A percentile compares a stretch with the other conserved stretches of the same genome.
phyloP scores from a whole-genome alignment of 2,888 invertebrate genomes.

The Trimorus sp. region DNA sequence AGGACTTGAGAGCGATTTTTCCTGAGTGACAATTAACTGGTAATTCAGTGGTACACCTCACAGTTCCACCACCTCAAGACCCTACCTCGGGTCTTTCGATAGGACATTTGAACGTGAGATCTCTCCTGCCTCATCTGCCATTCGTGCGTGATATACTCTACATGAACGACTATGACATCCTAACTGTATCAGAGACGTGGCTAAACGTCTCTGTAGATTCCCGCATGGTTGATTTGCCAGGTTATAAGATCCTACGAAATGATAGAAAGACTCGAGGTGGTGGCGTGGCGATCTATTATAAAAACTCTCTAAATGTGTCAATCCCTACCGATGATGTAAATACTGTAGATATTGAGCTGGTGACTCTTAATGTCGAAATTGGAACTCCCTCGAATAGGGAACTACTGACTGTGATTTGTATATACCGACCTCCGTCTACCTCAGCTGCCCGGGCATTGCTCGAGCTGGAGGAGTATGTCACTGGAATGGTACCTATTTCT shows the following conservation, averaged over 20 bases:
- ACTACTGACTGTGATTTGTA: background rate
- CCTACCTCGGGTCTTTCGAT: background rate
- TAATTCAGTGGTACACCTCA: background rate
- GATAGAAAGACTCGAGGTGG: background rate
- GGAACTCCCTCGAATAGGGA: background rate
- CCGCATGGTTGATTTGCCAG: background rate
- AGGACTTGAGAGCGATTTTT: background rate
- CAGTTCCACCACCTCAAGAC: background rate
- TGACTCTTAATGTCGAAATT: background rate
- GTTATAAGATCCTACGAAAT: background rate
- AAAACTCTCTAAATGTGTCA: background rate
- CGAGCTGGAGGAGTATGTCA: background rate
- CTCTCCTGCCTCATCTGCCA: background rate
- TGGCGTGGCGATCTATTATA: background rate
- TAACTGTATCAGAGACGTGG: constrained; percentile 1
- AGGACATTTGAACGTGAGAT: constrained; percentile 1
- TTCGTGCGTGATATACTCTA: background rate
- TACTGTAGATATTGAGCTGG: background rate
- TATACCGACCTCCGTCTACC: background rate
- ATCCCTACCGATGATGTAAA: background rate
- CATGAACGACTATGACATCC: background rate
- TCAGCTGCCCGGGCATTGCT: background rate
- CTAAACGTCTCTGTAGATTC: background rate
- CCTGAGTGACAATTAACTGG: background rate
- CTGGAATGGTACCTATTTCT: background rate